Evolutionary conservation across 2,797 vertebrate species (phyloP), one percentile per base, ranked within the genome.

Genomic region (Cercopithecus neglectus): DNA sequence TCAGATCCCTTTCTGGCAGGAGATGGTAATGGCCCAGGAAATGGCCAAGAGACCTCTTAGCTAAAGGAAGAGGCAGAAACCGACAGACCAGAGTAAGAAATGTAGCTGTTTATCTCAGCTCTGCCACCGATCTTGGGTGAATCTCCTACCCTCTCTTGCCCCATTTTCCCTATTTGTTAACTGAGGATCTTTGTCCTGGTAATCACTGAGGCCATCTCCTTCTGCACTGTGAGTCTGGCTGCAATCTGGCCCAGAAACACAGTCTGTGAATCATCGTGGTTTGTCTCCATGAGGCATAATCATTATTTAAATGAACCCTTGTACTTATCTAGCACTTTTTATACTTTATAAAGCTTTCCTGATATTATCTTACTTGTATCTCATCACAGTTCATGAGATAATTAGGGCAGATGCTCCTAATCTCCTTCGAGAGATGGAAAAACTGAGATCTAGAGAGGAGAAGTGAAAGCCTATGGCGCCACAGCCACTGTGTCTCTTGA

Each of bases 261-360:
- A 55, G 48, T 41, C 33, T 86, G 48, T 61, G 70, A 94, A 67
- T 74, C 64, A 41, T 16, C 48, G n/a, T 67, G 70, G 53, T 46
- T 82, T 92, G 10, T 75, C 46, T 61, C 3, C 30, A 24, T 26
- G 41, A 94, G 85, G 36, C 2, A 4, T 55, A 39, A 81, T 72
- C n/a, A 30, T 93, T 61, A 72, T 79, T 92, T 44, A 85, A 28
- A 92, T 79, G 41, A 82, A n/a, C 72, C 53, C 53, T 36, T 78
- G 53, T 80, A 33, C 95, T 95, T 83, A 61, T 78, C 74, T 64
- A 22, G 44, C 36, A 72, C 50, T 84, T 82, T 96, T 72, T 89
- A 72, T 21, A 79, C 64, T 67, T 72, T 61, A 6, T 14, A 64
- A 80, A n/a, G 26, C 22, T 53, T 70, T 36, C 21, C 36, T 21